These are phyloP conservation scores for Rhodeus uyekii DNA, from an alignment of 2,797 vertebrate genomes.

Conservation along the genomic window DNA sequence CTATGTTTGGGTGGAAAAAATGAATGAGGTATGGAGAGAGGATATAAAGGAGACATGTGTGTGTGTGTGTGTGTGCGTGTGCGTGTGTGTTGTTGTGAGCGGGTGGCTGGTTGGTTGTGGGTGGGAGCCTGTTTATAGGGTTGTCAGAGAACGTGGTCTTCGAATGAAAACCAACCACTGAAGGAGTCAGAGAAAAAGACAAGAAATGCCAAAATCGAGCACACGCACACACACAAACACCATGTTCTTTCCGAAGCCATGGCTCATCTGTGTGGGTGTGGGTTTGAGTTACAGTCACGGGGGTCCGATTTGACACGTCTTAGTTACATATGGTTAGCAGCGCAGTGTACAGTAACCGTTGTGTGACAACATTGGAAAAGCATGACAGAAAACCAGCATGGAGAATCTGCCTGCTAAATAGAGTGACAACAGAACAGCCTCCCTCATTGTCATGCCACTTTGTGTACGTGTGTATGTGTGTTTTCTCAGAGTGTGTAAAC, in stretches of 20 bases:
- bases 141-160: conserved; percentile 22
- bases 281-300: conserved; percentile 43
- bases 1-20: conserved; percentile 14
- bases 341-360: conserved; percentile 34
- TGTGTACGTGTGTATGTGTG: conserved; percentile 36
- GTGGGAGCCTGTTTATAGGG: conserved; percentile 32
- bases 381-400: conserved; percentile 38
- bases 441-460: conserved; percentile 28
- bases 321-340: conserved; percentile 50
- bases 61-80: conserved; percentile 3
- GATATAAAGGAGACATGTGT: conserved; percentile 13
- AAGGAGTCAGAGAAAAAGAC: conserved; percentile 32
- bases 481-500: conserved; percentile 18
- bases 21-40: conserved; percentile 9
- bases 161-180: conserved; percentile 25
- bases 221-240: background rate
- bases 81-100: background rate
- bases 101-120: conserved; percentile 21
- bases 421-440: conserved; percentile 42
- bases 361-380: conserved; percentile 45
- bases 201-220: conserved; percentile 29
- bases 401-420: conserved; percentile 47
- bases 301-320: conserved; percentile 50
- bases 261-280: conserved; percentile 37
- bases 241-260: background rate